Evolutionary conservation across 92 coral and sea anemone genomes (phyloP).

Genomic region (Ricordea florida): DNA sequence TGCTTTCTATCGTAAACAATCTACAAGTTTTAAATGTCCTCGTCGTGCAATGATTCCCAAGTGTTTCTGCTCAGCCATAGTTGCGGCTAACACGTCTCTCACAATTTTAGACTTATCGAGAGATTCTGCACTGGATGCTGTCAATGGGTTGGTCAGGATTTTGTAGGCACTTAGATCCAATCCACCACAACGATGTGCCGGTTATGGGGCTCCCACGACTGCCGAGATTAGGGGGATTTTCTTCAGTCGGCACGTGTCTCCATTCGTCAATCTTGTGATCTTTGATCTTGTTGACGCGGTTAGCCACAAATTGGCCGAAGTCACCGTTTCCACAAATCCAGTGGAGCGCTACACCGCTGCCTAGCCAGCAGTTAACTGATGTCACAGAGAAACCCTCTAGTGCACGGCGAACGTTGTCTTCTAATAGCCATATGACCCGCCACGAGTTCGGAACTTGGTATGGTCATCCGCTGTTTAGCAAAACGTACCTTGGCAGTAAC

Average conservation of each 20-base stretch:
- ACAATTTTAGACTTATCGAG: background rate
- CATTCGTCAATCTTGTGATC: slow-evolving; percentile 32
- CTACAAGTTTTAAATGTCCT: background rate
- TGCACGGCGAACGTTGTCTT: slow-evolving; percentile 31
- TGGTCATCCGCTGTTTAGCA: slow-evolving; percentile 34
- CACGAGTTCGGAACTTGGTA: slow-evolving; percentile 36
- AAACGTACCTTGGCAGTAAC: slow-evolving; percentile 33
- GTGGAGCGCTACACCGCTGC: slow-evolving; percentile 32
- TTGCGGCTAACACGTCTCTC: slow-evolving; percentile 16
- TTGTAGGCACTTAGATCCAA: slow-evolving; percentile 23
- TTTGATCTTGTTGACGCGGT: slow-evolving; percentile 17
- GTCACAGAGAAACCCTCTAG: slow-evolving; percentile 13
- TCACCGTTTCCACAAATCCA: slow-evolving; percentile 44
- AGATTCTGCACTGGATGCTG: slow-evolving; percentile 2
- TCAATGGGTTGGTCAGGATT: slow-evolving; percentile 1
- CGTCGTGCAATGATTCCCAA: background rate
- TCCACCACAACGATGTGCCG: slow-evolving; percentile 29
- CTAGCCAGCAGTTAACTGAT: slow-evolving; percentile 14
- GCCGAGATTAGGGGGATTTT: slow-evolving; percentile 39
- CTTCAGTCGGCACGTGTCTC: slow-evolving; percentile 50
- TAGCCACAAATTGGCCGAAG: slow-evolving; percentile 50
- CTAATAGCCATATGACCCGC: slow-evolving; percentile 45
- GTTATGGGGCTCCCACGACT: slow-evolving; percentile 31
- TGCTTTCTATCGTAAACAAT: too few relatives aligned
- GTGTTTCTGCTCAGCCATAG: background rate